These are phyloP conservation scores for Drosophila jambulina DNA, from an alignment of 1,140 invertebrate genomes.

Conservation along the genomic window DNA sequence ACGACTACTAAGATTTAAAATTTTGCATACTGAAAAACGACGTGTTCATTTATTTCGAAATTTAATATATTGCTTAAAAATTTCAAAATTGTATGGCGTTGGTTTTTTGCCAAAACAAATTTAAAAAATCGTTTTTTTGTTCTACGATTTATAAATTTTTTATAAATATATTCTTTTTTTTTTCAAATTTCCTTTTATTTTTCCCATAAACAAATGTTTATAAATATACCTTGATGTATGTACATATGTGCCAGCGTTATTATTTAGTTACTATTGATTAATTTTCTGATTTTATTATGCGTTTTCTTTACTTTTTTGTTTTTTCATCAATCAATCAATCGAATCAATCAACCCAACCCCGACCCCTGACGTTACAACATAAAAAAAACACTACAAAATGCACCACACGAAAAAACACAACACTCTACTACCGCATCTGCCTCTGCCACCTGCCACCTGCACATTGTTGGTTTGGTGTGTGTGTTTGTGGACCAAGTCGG, in stretches of 20 bases:
- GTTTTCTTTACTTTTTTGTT: constrained; percentile 71
- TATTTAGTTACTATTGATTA: constrained; percentile 32
- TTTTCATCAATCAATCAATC: constrained; percentile 58
- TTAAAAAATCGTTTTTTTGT: background rate
- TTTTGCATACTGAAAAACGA: background rate
- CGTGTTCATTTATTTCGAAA: background rate
- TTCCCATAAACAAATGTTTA: constrained; percentile 3
- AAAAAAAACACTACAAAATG: constrained; percentile 38
- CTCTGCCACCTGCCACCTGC: constrained; percentile 15
- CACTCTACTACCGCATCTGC: constrained; percentile 15
- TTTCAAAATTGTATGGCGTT: too few species aligned
- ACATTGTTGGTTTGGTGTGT: background rate
- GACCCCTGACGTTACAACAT: constrained; percentile 37
- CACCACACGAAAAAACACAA: constrained; percentile 36
- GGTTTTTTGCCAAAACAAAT: too few species aligned
- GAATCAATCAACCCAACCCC: constrained; percentile 38
- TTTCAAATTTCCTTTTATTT: background rate
- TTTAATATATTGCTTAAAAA: too few species aligned
- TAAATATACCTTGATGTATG: constrained; percentile 40
- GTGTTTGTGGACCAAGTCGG: constrained; percentile 59
- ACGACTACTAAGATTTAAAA: background rate
- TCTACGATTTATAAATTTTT: too few species aligned
- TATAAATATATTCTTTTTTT: too few species aligned
- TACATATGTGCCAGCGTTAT: constrained; percentile 23
- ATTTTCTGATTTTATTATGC: constrained; percentile 63